Evolutionary conservation across 2,113 vertebrate genomes (phyloP).

Genomic region (Craseonycteris thonglongyai): DNA sequence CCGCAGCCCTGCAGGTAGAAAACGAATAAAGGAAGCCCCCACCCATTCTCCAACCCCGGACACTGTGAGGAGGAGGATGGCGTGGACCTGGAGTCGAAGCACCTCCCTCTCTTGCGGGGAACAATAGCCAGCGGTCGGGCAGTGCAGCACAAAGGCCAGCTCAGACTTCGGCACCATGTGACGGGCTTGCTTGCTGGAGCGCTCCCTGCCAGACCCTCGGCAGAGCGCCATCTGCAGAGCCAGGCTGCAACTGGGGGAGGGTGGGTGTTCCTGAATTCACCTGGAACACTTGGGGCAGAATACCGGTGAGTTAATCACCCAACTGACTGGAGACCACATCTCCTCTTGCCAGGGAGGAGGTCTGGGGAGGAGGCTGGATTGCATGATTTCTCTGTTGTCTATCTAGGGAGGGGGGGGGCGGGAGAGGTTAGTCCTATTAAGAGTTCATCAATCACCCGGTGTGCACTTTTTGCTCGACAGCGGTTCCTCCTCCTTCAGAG

Average conservation of each 20-base stretch:
- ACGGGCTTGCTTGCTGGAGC: background rate
- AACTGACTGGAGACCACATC: background rate
- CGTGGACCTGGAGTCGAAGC: background rate
- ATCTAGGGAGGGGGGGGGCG: background rate
- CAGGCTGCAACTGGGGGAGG: background rate
- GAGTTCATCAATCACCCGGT: conserved; percentile 82
- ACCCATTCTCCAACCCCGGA: background rate
- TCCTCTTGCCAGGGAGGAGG: background rate
- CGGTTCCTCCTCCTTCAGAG: conserved; percentile 77
- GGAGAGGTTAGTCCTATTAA: conserved; percentile 68
- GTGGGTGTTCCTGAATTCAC: background rate
- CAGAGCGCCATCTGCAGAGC: background rate
- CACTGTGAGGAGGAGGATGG: background rate
- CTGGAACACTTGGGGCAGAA: background rate
- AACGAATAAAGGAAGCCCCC: conserved; percentile 49
- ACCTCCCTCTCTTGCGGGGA: background rate
- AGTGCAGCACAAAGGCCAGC: conserved; percentile 51
- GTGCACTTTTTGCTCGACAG: conserved; percentile 77
- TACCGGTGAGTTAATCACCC: conserved; percentile 57
- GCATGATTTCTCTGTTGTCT: conserved; percentile 34
- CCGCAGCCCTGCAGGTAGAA: background rate
- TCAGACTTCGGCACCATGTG: background rate
- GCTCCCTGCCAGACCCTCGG: background rate
- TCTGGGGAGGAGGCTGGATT: conserved; percentile 1
- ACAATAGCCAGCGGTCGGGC: conserved; percentile 52